Conservation (phyloP, 2,888 invertebrate species). For the Chymomyza procnemis region DNA sequence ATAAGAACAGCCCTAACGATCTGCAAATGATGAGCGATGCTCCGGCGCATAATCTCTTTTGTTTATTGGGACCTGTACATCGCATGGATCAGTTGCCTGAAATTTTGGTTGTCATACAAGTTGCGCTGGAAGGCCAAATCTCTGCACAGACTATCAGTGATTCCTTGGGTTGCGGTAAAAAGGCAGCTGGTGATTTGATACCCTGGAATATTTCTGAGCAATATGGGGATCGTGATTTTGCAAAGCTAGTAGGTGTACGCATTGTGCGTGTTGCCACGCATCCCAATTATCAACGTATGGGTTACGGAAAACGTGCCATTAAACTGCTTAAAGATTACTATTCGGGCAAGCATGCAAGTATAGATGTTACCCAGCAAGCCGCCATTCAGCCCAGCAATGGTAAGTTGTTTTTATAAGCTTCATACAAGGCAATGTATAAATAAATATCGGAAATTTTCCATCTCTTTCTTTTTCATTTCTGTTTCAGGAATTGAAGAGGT, state of each 20-base stretch:
- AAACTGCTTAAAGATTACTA: conserved; percentile 93
- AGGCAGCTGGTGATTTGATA: conserved; percentile 97
- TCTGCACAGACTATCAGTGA: conserved; percentile 84
- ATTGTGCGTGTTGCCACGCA: conserved; percentile 98
- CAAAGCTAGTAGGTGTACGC: conserved; percentile 91
- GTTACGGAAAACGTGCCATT: conserved; percentile 94
- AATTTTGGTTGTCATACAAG: conserved; percentile 94
- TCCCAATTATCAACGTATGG: conserved; percentile 98
- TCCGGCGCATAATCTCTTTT: conserved; percentile 98
- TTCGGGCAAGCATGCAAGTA: conserved; percentile 86
- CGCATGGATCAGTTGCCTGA: conserved; percentile 89
- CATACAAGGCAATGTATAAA: not conserved
- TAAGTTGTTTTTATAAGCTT: conserved; percentile 1
- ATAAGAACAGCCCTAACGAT: conserved; percentile 99
- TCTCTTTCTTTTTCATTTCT: no score
- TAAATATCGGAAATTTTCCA: not conserved
- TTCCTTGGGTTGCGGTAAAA: conserved; percentile 90
- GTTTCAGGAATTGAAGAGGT: conserved; percentile 80
- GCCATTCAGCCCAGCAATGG: conserved; percentile 40
- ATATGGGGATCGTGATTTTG: conserved; percentile 96
- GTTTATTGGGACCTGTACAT: conserved; percentile 91
- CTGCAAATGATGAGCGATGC: conserved; percentile 99
- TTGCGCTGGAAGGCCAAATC: conserved; percentile 87
- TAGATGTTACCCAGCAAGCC: conserved; percentile 81
- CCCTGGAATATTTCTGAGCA: conserved; percentile 99